Evolutionary conservation across 35 echinoderm and acorn worm species (phyloP), one percentile per base, ranked within the genome.

Genomic region (Apostichopus parvimensis): DNA sequence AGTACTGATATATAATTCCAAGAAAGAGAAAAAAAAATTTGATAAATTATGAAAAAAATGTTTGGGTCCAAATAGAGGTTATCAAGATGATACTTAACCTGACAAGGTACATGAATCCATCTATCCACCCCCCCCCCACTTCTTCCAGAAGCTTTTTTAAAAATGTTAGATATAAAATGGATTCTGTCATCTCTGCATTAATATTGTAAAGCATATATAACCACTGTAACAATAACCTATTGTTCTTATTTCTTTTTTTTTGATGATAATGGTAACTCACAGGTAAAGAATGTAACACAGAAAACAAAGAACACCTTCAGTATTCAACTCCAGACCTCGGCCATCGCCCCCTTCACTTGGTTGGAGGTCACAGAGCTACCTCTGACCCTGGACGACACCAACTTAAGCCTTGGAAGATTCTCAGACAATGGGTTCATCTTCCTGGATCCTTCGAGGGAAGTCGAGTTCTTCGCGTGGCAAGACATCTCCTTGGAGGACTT

Each of bases 351-450:
- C 1, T 98, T 95, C 75, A 94, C 93, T 17, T 98, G 96, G 96
- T 76, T 98, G 79, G 94, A 95, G 10, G 62, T 88, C 8, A 88
- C 60, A n/a, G 24, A 75, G 34, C 55, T 53, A 57, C 60, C 52
- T 5, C 11, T 15, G 11, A 28, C 78, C 5, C 81, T 22, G 6
- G 57, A 58, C 54, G 9, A 56, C 18, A 84, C 81, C 7, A 84
- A 84, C 24, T 52, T 59, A 22, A 84, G 81, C 14, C 21, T 84
- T 6, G 96, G 96, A 45, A 87, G 96, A 57, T 98, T 98, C 73
- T 98, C 94, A 13, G 65, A 94, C 13, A 98, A 98, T 56, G 96
- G 96, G n/a, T 98, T 98, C 77, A 56, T 98, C 8, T 92, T 95
- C 85, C 17, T 92, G 26, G 71, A 90, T 8, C 87, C 79, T 45